Base-by-base conservation (phyloP, 2,113 vertebrate species). In the Amia ocellicauda region DNA sequence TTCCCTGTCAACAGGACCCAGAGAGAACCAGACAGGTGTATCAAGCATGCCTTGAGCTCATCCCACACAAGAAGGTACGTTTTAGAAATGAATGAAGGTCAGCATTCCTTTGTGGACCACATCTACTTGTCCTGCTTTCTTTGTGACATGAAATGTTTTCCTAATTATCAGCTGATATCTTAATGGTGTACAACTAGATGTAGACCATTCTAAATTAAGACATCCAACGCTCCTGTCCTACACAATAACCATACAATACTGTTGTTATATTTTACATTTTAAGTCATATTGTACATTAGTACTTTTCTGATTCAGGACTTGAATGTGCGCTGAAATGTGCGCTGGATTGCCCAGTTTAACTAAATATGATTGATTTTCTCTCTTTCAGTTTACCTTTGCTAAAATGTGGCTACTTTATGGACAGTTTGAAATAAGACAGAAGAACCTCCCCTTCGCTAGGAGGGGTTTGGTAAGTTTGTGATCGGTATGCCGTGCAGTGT, bases 341-440 rank as follows among this genome's bases (percentile, higher is more conserved):
- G n/a, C n/a, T n/a, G n/a, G n/a, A n/a, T n/a, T n/a, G n/a, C n/a
- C n/a, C n/a, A n/a, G n/a, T n/a, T n/a, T n/a, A n/a, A n/a, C n/a
- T n/a, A n/a, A n/a, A n/a, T n/a, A n/a, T n/a, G n/a, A n/a, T 55
- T 68, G 26, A 5, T 10, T 67, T 79, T 74, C 65, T 64, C 61
- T 78, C 79, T 75, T 72, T 36, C 79, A 99, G 96, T 99, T 99
- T 80, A 97, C 97, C 0, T 99, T 98, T 71, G 96, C 95, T 28
- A 99, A 99, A 85, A 95, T 99, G 20, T 99, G 97, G 97, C 79
- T 99, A 74, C 84, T 98, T 0, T 97, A 89, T 43, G 90, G 86
- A 16, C 92, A 95, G 43, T 99, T 99, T 84, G 96, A 99, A 88
- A 96, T 99, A 65, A 85, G 97, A 23, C 97, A 98, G 86, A 99